phyloP scores from a whole-genome alignment of 2,888 invertebrate genomes.

The Clivina fossor region DNA sequence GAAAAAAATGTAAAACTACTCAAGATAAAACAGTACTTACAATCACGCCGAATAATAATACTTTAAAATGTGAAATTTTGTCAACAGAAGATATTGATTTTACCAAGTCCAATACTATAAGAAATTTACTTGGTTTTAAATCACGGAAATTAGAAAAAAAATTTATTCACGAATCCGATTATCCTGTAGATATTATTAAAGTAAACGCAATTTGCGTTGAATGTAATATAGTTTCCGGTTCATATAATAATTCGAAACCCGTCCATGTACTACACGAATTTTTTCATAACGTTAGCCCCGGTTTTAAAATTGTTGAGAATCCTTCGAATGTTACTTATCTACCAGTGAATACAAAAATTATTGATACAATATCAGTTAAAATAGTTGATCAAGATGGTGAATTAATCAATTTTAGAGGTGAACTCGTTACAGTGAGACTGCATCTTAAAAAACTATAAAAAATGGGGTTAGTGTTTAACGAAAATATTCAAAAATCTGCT shows the following conservation, averaged over 20 bases:
- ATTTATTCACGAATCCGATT: slow-evolving; percentile 41
- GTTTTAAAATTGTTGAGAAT: slow-evolving; percentile 48
- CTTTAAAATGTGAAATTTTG: too few species aligned
- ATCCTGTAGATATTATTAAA: slow-evolving; percentile 45
- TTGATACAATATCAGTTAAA: slow-evolving; percentile 43
- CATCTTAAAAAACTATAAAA: slow-evolving; percentile 10
- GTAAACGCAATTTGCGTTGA: slow-evolving; percentile 43
- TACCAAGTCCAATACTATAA: slow-evolving; percentile 35
- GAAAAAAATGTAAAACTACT: too few species aligned
- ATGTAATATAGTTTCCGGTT: slow-evolving; percentile 43
- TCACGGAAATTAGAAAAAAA: slow-evolving; percentile 30
- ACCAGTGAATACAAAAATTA: slow-evolving; percentile 42
- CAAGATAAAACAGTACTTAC: too few species aligned
- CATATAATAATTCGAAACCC: slow-evolving; percentile 42
- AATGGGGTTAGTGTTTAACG: not conserved
- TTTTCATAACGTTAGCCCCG: slow-evolving; percentile 44
- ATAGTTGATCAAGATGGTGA: slow-evolving; percentile 45
- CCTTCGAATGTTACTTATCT: slow-evolving; percentile 47
- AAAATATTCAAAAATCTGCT: not conserved
- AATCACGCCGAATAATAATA: too few species aligned
- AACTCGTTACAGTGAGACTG: slow-evolving; percentile 43
- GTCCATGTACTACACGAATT: slow-evolving; percentile 48
- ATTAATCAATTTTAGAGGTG: slow-evolving; percentile 45
- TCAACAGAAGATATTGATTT: too few species aligned
- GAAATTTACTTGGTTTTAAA: slow-evolving; percentile 42